Evolutionary conservation across 2,113 vertebrate genomes (phyloP), one percentile per base, ranked within the genome.

Genomic region (Microtus pennsylvanicus): DNA sequence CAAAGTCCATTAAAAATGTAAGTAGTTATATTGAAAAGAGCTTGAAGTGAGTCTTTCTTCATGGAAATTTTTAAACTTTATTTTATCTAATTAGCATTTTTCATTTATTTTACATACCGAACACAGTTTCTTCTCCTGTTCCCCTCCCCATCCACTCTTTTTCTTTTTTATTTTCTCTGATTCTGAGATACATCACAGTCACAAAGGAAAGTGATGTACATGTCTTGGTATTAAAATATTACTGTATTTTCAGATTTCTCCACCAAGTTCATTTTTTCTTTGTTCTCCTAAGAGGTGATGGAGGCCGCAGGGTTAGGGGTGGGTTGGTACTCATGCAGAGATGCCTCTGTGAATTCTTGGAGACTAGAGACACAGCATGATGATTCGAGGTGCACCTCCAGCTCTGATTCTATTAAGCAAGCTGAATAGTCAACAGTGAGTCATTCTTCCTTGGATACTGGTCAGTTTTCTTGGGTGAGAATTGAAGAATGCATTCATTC

Each of bases 401-500:
- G 11, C 17, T 42, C 30, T 45, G 65, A 28, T 76, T 61, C 58
- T 17, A 5, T 67, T 33, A 67, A 91, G 86, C 7, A 89, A 22
- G n/a, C 28, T 89, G 38, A 89, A 9, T 55, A 6, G 42, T 81
- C 26, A 65, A 21, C 30, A 80, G 28, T 55, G 33, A 30, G 7
- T 38, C 21, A 38, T 67, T 50, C n/a, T 78, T 93, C 50, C 67
- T 81, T 30, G 70, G 55, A 35, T 19, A 69, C 28, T 55, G 65
- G 70, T 67, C 4, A 1, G 8, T 83, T 96, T 95, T 94, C 47
- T 91, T 82, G 82, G n/a, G 47, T 94, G 78, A 91, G 69, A 88
- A 90, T 22, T 13, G 5, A 86, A 78, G 94, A 90, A 5, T 69
- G 30, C 45, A 94, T 90, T 90, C 70, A 86, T 55, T 35, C 42